Conservation (phyloP, 2,113 vertebrate genomes). For the Zapus hudsonius region DNA sequence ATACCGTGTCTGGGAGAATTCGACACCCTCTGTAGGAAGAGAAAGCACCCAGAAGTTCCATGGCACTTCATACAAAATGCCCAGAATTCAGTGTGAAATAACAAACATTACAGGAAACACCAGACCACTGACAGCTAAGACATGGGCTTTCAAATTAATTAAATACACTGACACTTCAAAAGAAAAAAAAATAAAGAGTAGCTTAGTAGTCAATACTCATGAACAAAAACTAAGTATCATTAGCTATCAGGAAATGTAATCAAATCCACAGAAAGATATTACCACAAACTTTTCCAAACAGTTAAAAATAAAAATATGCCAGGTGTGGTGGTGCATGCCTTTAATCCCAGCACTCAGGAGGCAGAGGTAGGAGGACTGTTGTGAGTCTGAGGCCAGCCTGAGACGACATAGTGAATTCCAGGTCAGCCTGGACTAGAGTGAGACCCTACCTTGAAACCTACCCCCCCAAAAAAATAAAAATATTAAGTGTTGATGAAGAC, state of each 20-base stretch:
- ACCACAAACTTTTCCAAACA: not conserved
- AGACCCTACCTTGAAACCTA: too few species aligned
- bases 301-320: constrained; percentile 5
- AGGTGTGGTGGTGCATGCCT: too few species aligned
- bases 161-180: not conserved
- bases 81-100: not conserved
- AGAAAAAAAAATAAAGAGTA: not conserved
- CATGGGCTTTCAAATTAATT: not conserved
- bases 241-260: not conserved
- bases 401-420: too few species aligned
- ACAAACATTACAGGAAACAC: constrained; percentile 14
- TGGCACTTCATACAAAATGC: not conserved
- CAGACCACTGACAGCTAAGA: not conserved
- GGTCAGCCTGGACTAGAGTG: too few species aligned
- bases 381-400: too few species aligned
- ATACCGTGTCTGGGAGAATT: not conserved
- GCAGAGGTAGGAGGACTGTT: too few species aligned
- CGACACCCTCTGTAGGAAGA: not conserved
- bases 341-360: too few species aligned
- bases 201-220: not conserved
- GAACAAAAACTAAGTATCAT: not conserved
- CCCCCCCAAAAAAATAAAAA: too few species aligned
- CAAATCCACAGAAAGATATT: not conserved
- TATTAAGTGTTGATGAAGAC: not conserved
- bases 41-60: not conserved